Conservation (phyloP, 2,113 vertebrate species). For the Brachyhypopomus gauderio region DNA sequence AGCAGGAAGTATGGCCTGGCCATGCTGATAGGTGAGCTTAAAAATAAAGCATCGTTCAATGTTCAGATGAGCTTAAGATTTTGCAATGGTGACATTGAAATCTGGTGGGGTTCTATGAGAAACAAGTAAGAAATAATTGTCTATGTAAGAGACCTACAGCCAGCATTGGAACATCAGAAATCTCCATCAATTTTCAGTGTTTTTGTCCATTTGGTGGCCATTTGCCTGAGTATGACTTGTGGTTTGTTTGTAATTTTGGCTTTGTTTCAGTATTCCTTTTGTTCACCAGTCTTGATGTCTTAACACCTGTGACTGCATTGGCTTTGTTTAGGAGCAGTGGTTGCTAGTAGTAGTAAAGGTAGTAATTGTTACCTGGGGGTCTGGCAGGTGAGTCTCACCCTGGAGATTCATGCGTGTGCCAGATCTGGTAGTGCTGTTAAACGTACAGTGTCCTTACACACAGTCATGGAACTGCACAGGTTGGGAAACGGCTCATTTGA, state of each 20-base stretch:
- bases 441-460: background rate
- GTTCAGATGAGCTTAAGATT: background rate
- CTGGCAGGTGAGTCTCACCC: conserved; percentile 7
- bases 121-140: no score
- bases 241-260: background rate
- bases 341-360: conserved; percentile 19
- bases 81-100: background rate
- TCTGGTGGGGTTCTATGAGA: no score
- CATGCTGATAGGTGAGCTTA: background rate
- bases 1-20: background rate
- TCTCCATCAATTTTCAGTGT: no score
- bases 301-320: background rate
- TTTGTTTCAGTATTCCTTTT: background rate
- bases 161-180: no score
- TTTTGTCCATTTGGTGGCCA: no score
- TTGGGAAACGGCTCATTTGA: conserved; percentile 39
- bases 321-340: conserved; percentile 12
- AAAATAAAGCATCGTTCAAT: background rate
- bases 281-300: background rate
- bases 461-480: conserved; percentile 27
- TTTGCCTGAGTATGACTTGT: background rate
- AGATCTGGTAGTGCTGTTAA: conserved; percentile 33
- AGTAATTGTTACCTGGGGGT: conserved; percentile 35
- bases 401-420: conserved; percentile 25
- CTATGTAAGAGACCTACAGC: no score